These are phyloP conservation scores for Smittia sp. DNA, from an alignment of 2,888 invertebrate species.

Conservation along the genomic window DNA sequence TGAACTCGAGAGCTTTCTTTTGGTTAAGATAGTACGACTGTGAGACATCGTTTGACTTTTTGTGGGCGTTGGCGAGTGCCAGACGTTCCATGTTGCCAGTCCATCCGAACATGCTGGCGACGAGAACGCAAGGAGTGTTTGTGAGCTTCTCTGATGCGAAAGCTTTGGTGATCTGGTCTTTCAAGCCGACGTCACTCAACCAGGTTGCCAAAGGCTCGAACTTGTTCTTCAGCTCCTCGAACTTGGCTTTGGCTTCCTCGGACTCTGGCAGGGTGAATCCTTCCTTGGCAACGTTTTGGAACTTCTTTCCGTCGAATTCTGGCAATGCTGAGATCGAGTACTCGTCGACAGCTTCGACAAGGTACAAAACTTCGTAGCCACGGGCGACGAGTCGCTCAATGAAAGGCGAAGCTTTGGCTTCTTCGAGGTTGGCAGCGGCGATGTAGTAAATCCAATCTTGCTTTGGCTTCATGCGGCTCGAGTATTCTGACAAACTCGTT, in stretches of 20 bases:
- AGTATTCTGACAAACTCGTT: slow-evolving; percentile 84
- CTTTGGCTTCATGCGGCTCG: slow-evolving; percentile 89
- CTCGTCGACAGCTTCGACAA: slow-evolving; percentile 97
- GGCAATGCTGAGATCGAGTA: slow-evolving; percentile 94
- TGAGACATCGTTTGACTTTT: slow-evolving; percentile 90
- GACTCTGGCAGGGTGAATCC: slow-evolving; percentile 82
- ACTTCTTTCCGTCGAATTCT: slow-evolving; percentile 97
- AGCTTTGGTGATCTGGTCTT: slow-evolving; percentile 76
- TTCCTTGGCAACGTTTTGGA: slow-evolving; percentile 99
- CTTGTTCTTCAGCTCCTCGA: slow-evolving; percentile 71
- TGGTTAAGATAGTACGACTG: slow-evolving; percentile 83
- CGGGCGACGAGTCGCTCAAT: slow-evolving; percentile 89
- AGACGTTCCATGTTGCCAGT: slow-evolving; percentile 99
- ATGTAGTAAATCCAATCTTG: slow-evolving; percentile 96
- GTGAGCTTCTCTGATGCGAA: slow-evolving; percentile 82
- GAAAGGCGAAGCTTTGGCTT: slow-evolving; percentile 90
- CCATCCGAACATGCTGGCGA: slow-evolving; percentile 97
- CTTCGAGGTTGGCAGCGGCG: slow-evolving; percentile 81
- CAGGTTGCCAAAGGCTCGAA: slow-evolving; percentile 90
- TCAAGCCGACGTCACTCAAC: slow-evolving; percentile 78
- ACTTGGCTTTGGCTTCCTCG: slow-evolving; percentile 66
- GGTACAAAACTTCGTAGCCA: slow-evolving; percentile 92
- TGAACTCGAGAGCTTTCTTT: slow-evolving; percentile 96
- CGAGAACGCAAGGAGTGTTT: slow-evolving; percentile 92
- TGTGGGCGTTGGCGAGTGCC: slow-evolving; percentile 92